Evolutionary conservation across 2,888 invertebrate species (phyloP).

Genomic region (Calephelis perditalis): DNA sequence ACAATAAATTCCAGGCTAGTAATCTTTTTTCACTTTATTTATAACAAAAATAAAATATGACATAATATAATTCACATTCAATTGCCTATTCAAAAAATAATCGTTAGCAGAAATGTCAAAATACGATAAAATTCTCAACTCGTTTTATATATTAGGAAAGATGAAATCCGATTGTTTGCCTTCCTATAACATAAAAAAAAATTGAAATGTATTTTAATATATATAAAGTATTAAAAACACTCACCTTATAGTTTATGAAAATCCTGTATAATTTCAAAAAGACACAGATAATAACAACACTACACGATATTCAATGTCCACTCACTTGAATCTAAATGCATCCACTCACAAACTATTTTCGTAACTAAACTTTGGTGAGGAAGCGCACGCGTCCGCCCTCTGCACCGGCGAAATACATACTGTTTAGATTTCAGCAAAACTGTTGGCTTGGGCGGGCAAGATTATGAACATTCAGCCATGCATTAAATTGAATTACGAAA

Average conservation of each 20-base stretch:
- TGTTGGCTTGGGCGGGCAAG: constrained; percentile 6
- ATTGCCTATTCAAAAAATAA: too few relatives aligned
- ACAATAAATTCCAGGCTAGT: too few relatives aligned
- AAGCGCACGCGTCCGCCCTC: constrained; percentile 2
- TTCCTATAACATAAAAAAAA: too few relatives aligned
- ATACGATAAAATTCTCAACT: too few relatives aligned
- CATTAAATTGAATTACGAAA: constrained; percentile 7
- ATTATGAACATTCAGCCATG: constrained; percentile 4
- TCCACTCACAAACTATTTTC: constrained; percentile 10
- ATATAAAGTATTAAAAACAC: not conserved
- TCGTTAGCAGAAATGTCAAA: too few relatives aligned
- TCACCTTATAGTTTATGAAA: not conserved
- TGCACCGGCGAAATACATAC: not conserved
- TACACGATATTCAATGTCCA: constrained; percentile 11
- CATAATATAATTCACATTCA: too few relatives aligned
- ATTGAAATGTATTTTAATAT: too few relatives aligned
- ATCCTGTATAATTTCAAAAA: not conserved
- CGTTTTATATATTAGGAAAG: too few relatives aligned
- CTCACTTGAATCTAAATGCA: constrained; percentile 11
- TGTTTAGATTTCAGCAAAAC: constrained; percentile 5
- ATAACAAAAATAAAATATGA: too few relatives aligned
- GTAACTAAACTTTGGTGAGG: constrained; percentile 9
- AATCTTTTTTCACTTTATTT: too few relatives aligned
- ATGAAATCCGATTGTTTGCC: too few relatives aligned
- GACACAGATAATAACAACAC: constrained; percentile 11